phyloP scores from a whole-genome alignment of 2,113 vertebrate genomes.

The Diglossa brunneiventris region DNA sequence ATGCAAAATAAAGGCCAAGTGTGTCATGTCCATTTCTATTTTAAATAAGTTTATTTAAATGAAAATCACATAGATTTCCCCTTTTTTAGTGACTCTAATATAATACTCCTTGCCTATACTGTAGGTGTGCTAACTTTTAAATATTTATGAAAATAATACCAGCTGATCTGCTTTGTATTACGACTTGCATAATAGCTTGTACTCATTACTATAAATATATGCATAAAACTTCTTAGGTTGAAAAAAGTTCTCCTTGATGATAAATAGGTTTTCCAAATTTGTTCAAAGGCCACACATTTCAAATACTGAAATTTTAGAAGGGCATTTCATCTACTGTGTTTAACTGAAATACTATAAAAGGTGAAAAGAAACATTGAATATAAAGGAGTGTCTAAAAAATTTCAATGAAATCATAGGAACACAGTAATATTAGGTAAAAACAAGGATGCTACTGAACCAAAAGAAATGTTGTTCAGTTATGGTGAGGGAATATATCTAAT shows the following conservation, averaged over 20 bases:
- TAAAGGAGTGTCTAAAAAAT: neutral
- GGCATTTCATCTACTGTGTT: neutral
- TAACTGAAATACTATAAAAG: neutral
- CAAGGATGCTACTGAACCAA: neutral
- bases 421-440: neutral
- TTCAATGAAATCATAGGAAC: neutral
- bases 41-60: neutral
- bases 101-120: neutral
- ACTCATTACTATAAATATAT: slow-evolving; percentile 12
- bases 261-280: neutral
- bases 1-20: neutral
- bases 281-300: neutral
- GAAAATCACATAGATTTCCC: neutral
- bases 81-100: neutral
- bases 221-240: neutral
- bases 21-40: neutral
- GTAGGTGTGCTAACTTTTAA: slow-evolving; percentile 2
- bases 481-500: neutral
- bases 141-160: slow-evolving; percentile 17
- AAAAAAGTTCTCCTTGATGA: neutral
- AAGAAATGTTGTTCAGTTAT: neutral
- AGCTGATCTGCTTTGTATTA: slow-evolving; percentile 5
- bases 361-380: neutral
- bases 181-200: neutral
- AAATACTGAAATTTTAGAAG: neutral